phyloP scores from a whole-genome alignment of 2,797 vertebrate species.

The Mus minutoides region DNA sequence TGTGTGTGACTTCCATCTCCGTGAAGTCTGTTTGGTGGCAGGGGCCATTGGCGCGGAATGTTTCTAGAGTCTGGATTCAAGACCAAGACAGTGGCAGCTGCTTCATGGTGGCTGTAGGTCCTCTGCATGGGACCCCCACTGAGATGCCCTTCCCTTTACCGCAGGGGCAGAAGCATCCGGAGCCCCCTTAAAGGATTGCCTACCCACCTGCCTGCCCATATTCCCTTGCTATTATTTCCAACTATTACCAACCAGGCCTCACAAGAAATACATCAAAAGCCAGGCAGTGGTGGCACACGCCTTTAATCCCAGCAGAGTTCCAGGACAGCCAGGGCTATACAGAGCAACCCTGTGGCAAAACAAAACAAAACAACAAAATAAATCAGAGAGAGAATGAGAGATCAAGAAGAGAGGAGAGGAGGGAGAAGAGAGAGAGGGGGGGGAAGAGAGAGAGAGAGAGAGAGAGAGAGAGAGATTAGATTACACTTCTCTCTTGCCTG shows the following conservation, averaged over 20 bases:
- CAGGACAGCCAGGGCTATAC: neutral
- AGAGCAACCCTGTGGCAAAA: neutral
- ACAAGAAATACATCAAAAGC: slow-evolving; percentile 67
- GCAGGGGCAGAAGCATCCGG: neutral
- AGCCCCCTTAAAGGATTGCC: neutral
- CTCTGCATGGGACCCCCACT: neutral
- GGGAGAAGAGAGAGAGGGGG: too few relatives aligned
- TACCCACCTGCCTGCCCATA: neutral
- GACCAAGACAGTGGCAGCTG: neutral
- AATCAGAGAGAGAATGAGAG: neutral
- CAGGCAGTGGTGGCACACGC: neutral
- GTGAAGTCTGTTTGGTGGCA: neutral
- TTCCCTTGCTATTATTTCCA: slow-evolving; percentile 29
- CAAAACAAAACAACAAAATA: neutral
- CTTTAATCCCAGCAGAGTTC: neutral
- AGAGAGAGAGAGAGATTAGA: neutral
- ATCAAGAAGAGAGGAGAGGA: too few relatives aligned
- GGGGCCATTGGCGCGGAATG: neutral
- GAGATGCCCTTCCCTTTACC: neutral
- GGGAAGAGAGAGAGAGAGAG: neutral
- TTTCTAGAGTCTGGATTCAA: neutral
- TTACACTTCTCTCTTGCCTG: neutral
- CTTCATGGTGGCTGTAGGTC: neutral
- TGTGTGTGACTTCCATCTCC: fast-evolving
- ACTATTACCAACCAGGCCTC: neutral